Evolutionary conservation across 2,113 vertebrate species (phyloP).

Genomic region (Antechinus flavipes): DNA sequence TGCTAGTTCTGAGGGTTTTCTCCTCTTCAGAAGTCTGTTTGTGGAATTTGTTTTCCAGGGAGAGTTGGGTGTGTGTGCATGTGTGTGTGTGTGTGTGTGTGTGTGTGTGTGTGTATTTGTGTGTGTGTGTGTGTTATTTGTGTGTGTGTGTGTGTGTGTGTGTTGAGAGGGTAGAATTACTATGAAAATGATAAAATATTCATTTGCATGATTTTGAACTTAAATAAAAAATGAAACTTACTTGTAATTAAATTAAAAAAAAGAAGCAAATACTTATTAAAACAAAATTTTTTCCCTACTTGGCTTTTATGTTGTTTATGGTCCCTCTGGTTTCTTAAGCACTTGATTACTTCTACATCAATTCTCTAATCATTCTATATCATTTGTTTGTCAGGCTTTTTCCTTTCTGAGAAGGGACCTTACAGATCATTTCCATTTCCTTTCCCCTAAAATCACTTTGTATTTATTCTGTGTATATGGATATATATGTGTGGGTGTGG

Average conservation of each 20-base stretch:
- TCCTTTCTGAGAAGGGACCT: background rate
- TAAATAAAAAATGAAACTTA: conserved; percentile 31
- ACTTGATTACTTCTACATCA: background rate
- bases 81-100: background rate
- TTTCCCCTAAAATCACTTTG: background rate
- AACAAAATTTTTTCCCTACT: conserved; percentile 42
- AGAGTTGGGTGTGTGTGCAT: background rate
- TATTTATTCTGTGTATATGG: background rate
- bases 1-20: conserved; percentile 63
- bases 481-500: no score
- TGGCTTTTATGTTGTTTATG: background rate
- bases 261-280: conserved; percentile 57
- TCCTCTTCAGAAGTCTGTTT: conserved; percentile 77
- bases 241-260: conserved; percentile 52
- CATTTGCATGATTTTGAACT: conserved; percentile 75
- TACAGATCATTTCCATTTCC: background rate
- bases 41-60: conserved; percentile 77
- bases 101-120: background rate
- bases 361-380: background rate
- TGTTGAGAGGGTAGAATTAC: conserved; percentile 17
- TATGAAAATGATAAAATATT: conserved; percentile 67
- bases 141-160: background rate
- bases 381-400: background rate
- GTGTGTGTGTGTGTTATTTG: no score
- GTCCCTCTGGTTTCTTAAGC: background rate